phyloP scores from a whole-genome alignment of 2,113 vertebrate genomes.

The Cacatua alba region DNA sequence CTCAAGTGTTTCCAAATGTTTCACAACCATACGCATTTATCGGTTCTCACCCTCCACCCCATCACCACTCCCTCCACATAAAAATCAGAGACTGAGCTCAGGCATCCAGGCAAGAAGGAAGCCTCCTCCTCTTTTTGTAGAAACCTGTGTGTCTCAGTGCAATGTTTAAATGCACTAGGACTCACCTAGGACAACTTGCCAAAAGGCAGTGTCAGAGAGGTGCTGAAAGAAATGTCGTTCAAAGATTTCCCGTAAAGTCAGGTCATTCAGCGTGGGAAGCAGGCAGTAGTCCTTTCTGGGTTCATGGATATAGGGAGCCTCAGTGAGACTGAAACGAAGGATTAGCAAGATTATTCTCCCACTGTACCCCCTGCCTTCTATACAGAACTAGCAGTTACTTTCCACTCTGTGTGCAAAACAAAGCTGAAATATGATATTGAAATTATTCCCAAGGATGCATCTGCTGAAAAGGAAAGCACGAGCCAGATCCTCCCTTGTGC shows the following conservation, averaged over 20 bases:
- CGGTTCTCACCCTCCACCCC: conserved; percentile 36
- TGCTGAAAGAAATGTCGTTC: conserved; percentile 56
- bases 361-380: conserved; percentile 34
- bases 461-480: conserved; percentile 70
- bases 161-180: background rate
- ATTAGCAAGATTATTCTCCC: conserved; percentile 39
- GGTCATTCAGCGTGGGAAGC: conserved; percentile 52
- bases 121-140: background rate
- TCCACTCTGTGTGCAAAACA: conserved; percentile 68
- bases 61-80: conserved; percentile 40
- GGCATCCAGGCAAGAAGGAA: background rate
- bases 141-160: background rate
- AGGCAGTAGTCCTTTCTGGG: conserved; percentile 41
- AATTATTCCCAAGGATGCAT: conserved; percentile 75
- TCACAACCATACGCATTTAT: conserved; percentile 30
- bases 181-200: conserved; percentile 48
- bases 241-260: conserved; percentile 50
- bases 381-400: conserved; percentile 69
- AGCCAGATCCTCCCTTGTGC: conserved; percentile 70
- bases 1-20: conserved; percentile 68
- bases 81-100: conserved; percentile 8
- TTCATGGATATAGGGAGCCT: conserved; percentile 23
- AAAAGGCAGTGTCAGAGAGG: conserved; percentile 46
- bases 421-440: conserved; percentile 76
- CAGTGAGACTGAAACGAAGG: conserved; percentile 37